Base-by-base conservation (phyloP, 1,140 invertebrate genomes). In the Ylistrum balloti region DNA sequence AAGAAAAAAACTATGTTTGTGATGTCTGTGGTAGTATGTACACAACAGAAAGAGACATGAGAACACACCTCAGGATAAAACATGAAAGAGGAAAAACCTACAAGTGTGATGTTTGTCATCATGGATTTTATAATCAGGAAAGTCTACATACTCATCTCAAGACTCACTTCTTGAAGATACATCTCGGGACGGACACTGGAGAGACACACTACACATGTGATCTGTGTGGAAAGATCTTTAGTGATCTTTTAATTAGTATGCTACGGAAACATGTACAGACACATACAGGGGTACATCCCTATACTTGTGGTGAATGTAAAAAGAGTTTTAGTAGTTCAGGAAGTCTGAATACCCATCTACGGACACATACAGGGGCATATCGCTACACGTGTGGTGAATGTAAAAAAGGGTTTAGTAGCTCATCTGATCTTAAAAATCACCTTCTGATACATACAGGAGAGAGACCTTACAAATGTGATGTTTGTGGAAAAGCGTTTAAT, bases 51-150 rank as follows among this genome's bases (percentile, higher is more conserved):
- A 85, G 41, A 41, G 28, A 35, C 41, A 15, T 89, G 34, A 89
- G 33, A 86, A 33, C 88, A 89, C 11, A 34, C n/a, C n/a, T n/a
- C n/a, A n/a, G n/a, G 15, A 48, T 35, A 33, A 7, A 20, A 41
- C 74, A 89, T 48, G 33, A 56, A 0, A 74, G 56, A 86, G 34
- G 28, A 38, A 89, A 86, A 89, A 56, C 88, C 1, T 89, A 32
- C 33, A 86, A 13, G 15, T 89, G 88, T 86, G 48, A 41, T 86
- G 15, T 85, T 20, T 89, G 88, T 86, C 1, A 10, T 15, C 86
- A 89, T 41, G n/a, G 35, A 33, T 89, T 89, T 86, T 56, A 33
- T 86, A 74, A 85, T 34, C n/a, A n/a, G n/a, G n/a, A n/a, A n/a
- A n/a, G n/a, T n/a, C n/a, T n/a, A n/a, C n/a, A n/a, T n/a, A n/a